Evolutionary conservation across 2,888 invertebrate species (phyloP).

Genomic region (Trissolcus brochymenae): DNA sequence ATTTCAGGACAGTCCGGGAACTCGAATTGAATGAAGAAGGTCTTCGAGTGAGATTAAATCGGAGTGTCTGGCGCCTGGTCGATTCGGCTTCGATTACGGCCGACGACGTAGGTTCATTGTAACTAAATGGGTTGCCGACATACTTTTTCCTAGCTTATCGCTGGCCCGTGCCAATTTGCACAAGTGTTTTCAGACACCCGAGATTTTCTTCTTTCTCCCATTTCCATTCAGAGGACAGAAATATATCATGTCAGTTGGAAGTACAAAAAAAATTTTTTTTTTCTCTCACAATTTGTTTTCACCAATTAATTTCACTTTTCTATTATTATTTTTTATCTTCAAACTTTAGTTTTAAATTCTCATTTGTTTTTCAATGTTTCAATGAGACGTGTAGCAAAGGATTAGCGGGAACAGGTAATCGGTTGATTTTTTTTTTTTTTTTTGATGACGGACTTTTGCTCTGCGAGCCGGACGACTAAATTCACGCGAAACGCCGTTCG

Average conservation of each 20-base stretch:
- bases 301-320: too few relatives aligned
- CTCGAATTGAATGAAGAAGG: constrained; percentile 55
- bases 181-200: constrained; percentile 52
- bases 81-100: constrained; percentile 59
- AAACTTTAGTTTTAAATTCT: too few relatives aligned
- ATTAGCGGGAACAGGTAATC: too few relatives aligned
- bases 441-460: neutral
- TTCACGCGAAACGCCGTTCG: constrained; percentile 58
- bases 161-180: constrained; percentile 53
- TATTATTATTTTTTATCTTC: too few relatives aligned
- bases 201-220: constrained; percentile 12
- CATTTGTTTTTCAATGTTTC: too few relatives aligned
- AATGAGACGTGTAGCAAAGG: too few relatives aligned
- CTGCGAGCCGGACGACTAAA: constrained; percentile 23
- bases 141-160: constrained; percentile 58
- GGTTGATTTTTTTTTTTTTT: neutral
- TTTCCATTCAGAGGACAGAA: neutral
- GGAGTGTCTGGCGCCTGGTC: constrained; percentile 44
- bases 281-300: too few relatives aligned
- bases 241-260: neutral
- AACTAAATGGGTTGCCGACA: constrained; percentile 58
- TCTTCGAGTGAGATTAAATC: constrained; percentile 60
- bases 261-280: neutral
- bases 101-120: constrained; percentile 60
- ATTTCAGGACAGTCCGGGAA: constrained; percentile 38